Base-by-base conservation (phyloP, 2,888 invertebrate species). In the Pardosa pseudoannulata region DNA sequence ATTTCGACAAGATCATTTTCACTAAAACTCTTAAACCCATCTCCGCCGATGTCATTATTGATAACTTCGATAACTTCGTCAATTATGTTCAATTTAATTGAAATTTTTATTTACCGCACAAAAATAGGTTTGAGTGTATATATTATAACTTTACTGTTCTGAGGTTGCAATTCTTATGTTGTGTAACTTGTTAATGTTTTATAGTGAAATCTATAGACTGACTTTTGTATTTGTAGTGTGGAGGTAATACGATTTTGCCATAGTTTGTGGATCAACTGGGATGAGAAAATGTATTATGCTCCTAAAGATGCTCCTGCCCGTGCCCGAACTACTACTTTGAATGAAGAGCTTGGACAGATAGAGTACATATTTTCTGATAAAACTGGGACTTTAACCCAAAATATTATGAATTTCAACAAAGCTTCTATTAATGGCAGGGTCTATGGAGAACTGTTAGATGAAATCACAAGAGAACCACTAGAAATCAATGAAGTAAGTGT, bases 361-460 rank as follows among this genome's bases (percentile, higher is more conserved):
- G 98, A 99, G 92, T 99, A 99, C 93, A 96, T 99, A 91, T 99
- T 99, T 93, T 98, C 98, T 72, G 99, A 99, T 92, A 99, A 99
- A 93, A 99, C 99, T 88, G 99, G 99, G 90, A 99, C 99, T 16
- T 93, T 99, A 82, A 99, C 99, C 39, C 98, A 98, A 93, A 99
- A 99, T 92, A 98, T 99, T 90, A 99, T 99, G 99, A 97, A 98
- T 83, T 99, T 99, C 93, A 99, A 99, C 93, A 99, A 99, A 93
- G 98, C 98, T 92, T 97, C 98, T 88, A 97, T 99, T 90, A 96
- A 95, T 89, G 98, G 97, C 5, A 94, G 95, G 89, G 94, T 95
- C 80, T 99, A 97, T 92, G 99, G 99, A 28, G 98, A 99, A 92
- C 93, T 96, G 79, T 93, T 96, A 86, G 97, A 98, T 92, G 94